Evolutionary conservation across 30 jellyfish, hydroid and myxozoan genomes (phyloP), one percentile per base, ranked within the genome.

Genomic region (Chironex yamaguchii): DNA sequence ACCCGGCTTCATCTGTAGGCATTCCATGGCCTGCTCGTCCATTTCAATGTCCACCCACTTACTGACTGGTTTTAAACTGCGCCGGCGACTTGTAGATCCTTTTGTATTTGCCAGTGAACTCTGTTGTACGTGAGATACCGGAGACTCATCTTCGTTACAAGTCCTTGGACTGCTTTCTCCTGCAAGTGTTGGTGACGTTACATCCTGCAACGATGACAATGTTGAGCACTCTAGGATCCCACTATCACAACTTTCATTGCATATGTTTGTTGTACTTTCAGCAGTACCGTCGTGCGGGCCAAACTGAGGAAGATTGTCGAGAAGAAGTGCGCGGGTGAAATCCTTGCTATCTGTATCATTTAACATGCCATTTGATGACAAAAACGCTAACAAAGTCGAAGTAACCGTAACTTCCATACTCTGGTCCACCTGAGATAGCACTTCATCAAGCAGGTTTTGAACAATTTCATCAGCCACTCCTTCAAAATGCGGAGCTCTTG

Each of bases 381-480:
- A 71, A 74, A 71, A 85, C 17, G 9, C 58, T 17, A 42, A 42
- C 58, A 42, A 17, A 9, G 58, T 42, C 58, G 17, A 17, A 9
- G 58, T 42, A 6, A 42, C 17, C 9, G 58, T 17, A 67, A 71
- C 76, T 64, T 85, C 95, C 26, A 89, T 84, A 67, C 64, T 85
- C 13, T 85, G 85, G 64, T 85, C 95, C 14, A 64, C 89, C 34
- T 85, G 95, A 31, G 77, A 27, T 0, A 85, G 64, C 22, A 85
- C 95, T 63, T 85, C 95, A 49, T 85, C 95, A 9, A 85, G 51
- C 22, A 85, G 54, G 49, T 85, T 85, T 63, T 72, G 67, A 29
- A 85, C 95, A 22, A 85, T 85, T 29, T 74, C 95, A 49, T 77
- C 66, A 34, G 95, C 95, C 31, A 85, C 95, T 63, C 75, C 95